phyloP scores from a whole-genome alignment of 2,113 vertebrate species.

The Takifugu bimaculatus region DNA sequence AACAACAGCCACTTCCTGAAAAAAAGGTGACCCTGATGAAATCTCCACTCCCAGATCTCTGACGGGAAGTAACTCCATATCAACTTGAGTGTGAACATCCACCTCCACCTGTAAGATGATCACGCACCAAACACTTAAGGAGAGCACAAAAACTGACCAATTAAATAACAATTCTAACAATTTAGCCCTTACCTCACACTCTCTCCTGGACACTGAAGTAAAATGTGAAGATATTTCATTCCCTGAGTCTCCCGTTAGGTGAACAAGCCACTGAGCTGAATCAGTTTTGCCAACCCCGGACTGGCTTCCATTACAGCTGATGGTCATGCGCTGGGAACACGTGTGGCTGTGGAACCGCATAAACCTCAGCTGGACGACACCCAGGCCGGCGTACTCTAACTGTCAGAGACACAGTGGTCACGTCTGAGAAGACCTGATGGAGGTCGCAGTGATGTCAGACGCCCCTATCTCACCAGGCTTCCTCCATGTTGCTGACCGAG shows the following conservation, averaged over 20 bases:
- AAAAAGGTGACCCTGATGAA: neutral
- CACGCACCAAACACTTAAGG: neutral
- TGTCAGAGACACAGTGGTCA: slow-evolving; percentile 35
- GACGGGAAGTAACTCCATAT: slow-evolving; percentile 71
- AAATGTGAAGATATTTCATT: slow-evolving; percentile 52
- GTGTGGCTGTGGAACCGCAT: slow-evolving; percentile 70
- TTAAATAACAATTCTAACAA: neutral
- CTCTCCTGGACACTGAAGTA: slow-evolving; percentile 32
- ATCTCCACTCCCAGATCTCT: slow-evolving; percentile 59
- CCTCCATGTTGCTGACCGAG: slow-evolving; percentile 50
- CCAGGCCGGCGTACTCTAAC: slow-evolving; percentile 68
- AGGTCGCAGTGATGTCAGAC: neutral
- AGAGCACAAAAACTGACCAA: neutral
- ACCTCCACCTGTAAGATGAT: slow-evolving; percentile 46
- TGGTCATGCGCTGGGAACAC: slow-evolving; percentile 64
- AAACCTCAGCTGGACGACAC: slow-evolving; percentile 76
- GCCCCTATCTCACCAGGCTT: slow-evolving; percentile 45
- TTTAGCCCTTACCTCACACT: slow-evolving; percentile 57
- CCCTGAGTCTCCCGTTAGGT: slow-evolving; percentile 64
- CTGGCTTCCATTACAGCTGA: slow-evolving; percentile 44
- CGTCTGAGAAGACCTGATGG: neutral
- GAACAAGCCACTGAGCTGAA: slow-evolving; percentile 25
- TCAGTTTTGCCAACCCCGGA: neutral
- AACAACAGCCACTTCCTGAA: slow-evolving; percentile 24
- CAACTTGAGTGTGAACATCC: slow-evolving; percentile 47